Conservation (phyloP, 2,888 invertebrate species). For the Julus scanicus region DNA sequence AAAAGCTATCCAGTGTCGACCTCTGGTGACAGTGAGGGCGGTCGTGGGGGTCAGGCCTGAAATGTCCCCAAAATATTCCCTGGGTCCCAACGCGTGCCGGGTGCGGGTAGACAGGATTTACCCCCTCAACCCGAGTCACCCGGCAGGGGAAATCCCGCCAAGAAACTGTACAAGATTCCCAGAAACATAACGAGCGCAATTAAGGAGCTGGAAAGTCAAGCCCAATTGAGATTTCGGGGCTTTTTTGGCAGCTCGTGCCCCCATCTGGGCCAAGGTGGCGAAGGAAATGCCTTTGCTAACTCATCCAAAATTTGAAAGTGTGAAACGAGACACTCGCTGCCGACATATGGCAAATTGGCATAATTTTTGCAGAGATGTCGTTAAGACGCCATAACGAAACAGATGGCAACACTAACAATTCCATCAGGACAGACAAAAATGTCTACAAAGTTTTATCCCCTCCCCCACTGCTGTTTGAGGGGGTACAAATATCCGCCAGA, state of each 20-base stretch:
- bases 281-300: constrained; percentile 32
- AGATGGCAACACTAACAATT: constrained; percentile 39
- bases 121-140: neutral
- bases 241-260: constrained; percentile 7
- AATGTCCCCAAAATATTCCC: neutral
- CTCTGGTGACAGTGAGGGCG: neutral
- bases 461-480: neutral
- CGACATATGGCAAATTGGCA: constrained; percentile 39
- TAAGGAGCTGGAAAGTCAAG: constrained; percentile 21
- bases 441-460: neutral
- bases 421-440: constrained; percentile 24
- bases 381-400: neutral
- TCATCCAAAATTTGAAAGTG: constrained; percentile 28
- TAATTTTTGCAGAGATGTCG: constrained; percentile 11
- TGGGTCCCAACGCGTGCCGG: constrained; percentile 30
- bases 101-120: neutral
- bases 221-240: constrained; percentile 36
- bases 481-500: neutral
- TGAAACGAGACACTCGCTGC: constrained; percentile 17
- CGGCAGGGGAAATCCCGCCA: neutral
- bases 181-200: constrained; percentile 36
- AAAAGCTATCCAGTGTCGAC: neutral
- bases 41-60: neutral
- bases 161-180: neutral
- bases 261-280: constrained; percentile 39